Conservation (phyloP, 2,888 invertebrate genomes). For the Oscheius onirici region DNA sequence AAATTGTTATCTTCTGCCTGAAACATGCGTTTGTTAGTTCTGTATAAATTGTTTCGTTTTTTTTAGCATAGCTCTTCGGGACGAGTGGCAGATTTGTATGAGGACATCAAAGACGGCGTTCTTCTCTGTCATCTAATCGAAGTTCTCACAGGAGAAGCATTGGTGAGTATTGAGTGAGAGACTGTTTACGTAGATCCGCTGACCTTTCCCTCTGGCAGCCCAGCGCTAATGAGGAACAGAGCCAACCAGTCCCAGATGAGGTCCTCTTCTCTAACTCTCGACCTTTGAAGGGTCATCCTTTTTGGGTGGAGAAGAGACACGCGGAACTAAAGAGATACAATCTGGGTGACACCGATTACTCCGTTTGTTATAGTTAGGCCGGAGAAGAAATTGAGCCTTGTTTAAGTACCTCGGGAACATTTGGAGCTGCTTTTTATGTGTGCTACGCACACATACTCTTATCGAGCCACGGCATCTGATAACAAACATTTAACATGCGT, state of each 20-base stretch:
- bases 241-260: conserved; percentile 1
- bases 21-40: neutral
- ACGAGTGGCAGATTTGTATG: conserved; percentile 66
- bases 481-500: neutral
- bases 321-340: too few relatives aligned
- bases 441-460: neutral
- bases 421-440: too few relatives aligned
- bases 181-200: conserved; percentile 19
- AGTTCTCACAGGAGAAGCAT: conserved; percentile 70
- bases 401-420: too few relatives aligned
- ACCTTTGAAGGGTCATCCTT: too few relatives aligned
- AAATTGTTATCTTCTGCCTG: neutral
- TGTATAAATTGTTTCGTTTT: conserved; percentile 21
- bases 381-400: too few relatives aligned
- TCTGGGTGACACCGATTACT: too few relatives aligned
- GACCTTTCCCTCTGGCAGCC: conserved; percentile 3
- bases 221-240: conserved; percentile 19
- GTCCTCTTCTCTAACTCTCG: too few relatives aligned
- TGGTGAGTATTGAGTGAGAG: conserved; percentile 61
- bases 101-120: conserved; percentile 70
- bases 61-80: conserved; percentile 71
- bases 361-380: too few relatives aligned
- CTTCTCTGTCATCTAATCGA: conserved; percentile 70
- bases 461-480: conserved; percentile 16
- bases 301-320: too few relatives aligned